These are phyloP conservation scores for Neuroscelio doddi DNA, from an alignment of 2,888 invertebrate species.

Conservation along the genomic window DNA sequence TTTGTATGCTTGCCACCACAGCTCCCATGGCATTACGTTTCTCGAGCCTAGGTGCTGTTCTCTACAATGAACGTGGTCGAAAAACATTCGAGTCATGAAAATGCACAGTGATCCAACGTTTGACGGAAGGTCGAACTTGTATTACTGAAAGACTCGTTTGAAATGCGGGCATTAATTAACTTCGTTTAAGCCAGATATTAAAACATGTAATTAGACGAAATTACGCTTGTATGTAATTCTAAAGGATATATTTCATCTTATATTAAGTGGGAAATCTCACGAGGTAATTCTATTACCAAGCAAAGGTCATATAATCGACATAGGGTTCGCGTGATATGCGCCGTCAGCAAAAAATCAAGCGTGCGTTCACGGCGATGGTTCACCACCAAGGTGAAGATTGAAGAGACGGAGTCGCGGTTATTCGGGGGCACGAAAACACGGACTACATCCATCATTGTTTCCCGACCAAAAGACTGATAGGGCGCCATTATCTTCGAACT, in stretches of 20 bases:
- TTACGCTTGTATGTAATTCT: no score
- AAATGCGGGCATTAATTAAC: no score
- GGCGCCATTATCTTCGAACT: conserved; percentile 69
- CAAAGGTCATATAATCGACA: conserved; percentile 40
- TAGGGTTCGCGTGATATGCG: conserved; percentile 42
- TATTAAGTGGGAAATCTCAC: no score
- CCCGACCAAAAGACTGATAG: conserved; percentile 67
- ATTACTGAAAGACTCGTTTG: no score
- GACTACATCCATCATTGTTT: conserved; percentile 70
- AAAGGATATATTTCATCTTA: no score
- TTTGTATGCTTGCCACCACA: conserved; percentile 17
- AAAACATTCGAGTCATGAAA: conserved; percentile 28
- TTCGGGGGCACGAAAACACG: conserved; percentile 59
- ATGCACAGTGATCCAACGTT: conserved; percentile 31
- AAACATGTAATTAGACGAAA: no score
- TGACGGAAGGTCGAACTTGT: conserved; percentile 39
- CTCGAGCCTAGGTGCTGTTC: conserved; percentile 18
- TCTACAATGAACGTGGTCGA: conserved; percentile 25
- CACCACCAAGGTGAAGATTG: conserved; percentile 46
- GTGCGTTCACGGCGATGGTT: conserved; percentile 5
- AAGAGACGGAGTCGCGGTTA: conserved; percentile 39
- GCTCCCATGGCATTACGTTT: conserved; percentile 22
- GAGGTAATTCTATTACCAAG: conserved; percentile 31
- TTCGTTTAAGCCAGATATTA: no score
- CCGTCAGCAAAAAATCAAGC: conserved; percentile 29